Evolutionary conservation across 2,888 invertebrate genomes (phyloP), one percentile per base, ranked within the genome.

Genomic region (Zygogramma bicolorata): DNA sequence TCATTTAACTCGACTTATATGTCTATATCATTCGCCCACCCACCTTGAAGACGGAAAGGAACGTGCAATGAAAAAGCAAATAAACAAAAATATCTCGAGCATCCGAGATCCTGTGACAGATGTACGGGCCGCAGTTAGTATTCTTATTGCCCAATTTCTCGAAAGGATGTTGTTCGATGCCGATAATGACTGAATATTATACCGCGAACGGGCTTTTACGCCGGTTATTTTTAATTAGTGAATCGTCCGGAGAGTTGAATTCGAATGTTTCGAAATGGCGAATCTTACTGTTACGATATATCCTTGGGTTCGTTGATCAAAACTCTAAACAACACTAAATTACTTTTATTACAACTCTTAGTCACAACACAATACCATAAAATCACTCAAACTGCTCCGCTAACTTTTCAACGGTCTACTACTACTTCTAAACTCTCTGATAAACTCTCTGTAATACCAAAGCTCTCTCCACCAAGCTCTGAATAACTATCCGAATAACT

Each of bases 11-110:
- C 78, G 81, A 81, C 81, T 80, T 82, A 79, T 80, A 83, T 80
- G 82, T 82, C 82, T 83, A 82, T 82, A 83, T 82, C 81, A 81
- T 72, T 74, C 62, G 73, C 77, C 82, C 81, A 81, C 82, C 82
- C 81, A 81, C 81, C 79, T 66, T 66, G 73, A 69, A 67, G 25
- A 40, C 63, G 27, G 27, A 63, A 63, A 63, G 61, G 60, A 61
- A 68, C 49, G 42, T 68, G 68, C 62, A 74, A 60, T 71, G 71
- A 58, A 68, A 65, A 61, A 66, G 63, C 62, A 74, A 68, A 66
- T 65, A 63, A 69, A 74, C 53, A 69, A 57, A 74, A 74, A 68
- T 65, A 74, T 38, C 53, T 53, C 49, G 59, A 63, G 65, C 71
- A 71, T 74, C 71, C 68, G 68, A 71, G 67, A 59, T 40, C 49